Evolutionary conservation across 2,797 vertebrate genomes (phyloP), one percentile per base, ranked within the genome.

Genomic region (Microchirus variegatus): DNA sequence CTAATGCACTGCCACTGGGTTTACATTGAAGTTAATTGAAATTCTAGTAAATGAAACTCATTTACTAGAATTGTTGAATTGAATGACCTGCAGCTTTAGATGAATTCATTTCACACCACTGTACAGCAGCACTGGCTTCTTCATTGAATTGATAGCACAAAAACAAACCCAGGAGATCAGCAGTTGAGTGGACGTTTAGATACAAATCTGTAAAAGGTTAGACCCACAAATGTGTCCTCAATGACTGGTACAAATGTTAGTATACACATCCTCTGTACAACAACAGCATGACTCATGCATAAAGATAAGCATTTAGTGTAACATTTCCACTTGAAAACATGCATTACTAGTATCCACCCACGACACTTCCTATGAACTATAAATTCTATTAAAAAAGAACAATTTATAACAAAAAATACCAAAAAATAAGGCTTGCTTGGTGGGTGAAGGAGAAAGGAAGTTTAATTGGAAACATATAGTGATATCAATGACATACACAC

Each of bases 381-480:
- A 6, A 14, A 13, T 42, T 41, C 40, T 13, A 12, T 41, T 1
- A 41, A 13, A 41, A 41, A 41, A 41, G 12, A 41, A 12, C 10
- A 13, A 13, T 40, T n/a, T 53, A 59, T 45, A 50, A 38, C 19
- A 15, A 48, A 47, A 56, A 8, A 8, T 14, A 13, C 13, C 13
- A 38, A 38, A 10, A 17, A 9, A 26, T n/a, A 10, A 44, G 8
- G 52, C 31, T 26, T 18, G 22, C 46, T 51, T 0, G 47, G 63
- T 46, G 60, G 60, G 35, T 37, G 62, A 58, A 55, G 59, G 65
- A 69, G 64, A 66, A 18, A 1, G 8, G 1, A 44, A 16, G n/a
- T 26, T 17, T 5, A 56, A 47, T 16, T 42, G 53, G 49, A 78
- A 70, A 65, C 36, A 65, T 2, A 1, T 14, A 17, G 15, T 15